Base-by-base conservation (phyloP, 2,113 vertebrate species). In the Sorex araneus region DNA sequence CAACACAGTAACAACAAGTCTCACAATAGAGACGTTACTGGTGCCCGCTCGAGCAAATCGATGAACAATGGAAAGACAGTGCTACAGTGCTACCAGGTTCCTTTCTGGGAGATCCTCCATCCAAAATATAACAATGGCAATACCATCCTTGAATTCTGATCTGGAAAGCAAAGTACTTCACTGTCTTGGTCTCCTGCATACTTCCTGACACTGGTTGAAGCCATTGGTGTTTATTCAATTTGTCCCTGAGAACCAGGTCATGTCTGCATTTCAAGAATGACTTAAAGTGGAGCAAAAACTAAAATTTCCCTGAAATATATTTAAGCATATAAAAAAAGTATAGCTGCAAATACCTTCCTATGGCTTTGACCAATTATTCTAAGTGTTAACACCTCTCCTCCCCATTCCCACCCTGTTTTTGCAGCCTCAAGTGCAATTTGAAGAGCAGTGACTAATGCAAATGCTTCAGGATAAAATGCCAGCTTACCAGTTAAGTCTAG, bases 241-340 rank as follows among this genome's bases (percentile, higher is more conserved):
- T 70, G 87, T 78, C 63, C n/a, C 32, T 69, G 74, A 92, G 19
- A 87, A 1, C 45, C 34, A 90, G 47, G 69, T 70, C 32, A 45
- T 25, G 18, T n/a, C 30, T 85, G 7, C 9, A 66, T 74, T 89
- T 69, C 15, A n/a, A 23, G 0, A 19, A 84, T n/a, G 5, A 82
- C 19, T 87, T 92, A 78, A 89, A 83, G 57, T 70, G 40, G 36
- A 93, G 32, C 11, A 84, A 3, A 70, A 10, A 4, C 34, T 47
- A 91, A 64, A 25, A 45, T 90, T 92, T 40, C 2, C 28, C 15
- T 0, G 1, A 76, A 87, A 47, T 63, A 1, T 45, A 78, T 64
- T 66, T 92, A 60, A 81, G 76, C 90, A 73, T 47, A 54, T 91
- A n/a, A n/a, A n/a, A 70, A 92, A 67, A 40, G 40, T 10, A 11